Evolutionary conservation across 92 coral and sea anemone genomes (phyloP).

Genomic region (Ricordea florida): DNA sequence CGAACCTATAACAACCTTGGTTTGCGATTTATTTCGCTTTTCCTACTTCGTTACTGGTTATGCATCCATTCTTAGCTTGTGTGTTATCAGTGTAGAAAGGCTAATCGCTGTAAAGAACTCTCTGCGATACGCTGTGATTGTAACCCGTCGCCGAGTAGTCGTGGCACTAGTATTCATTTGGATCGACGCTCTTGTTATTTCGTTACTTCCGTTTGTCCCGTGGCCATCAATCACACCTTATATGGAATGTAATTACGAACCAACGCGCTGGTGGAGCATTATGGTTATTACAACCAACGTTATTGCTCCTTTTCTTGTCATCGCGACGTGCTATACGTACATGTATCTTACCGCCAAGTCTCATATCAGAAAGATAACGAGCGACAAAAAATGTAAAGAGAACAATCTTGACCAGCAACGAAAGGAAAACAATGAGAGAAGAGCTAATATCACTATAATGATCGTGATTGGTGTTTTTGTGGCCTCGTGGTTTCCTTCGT

Average conservation of each 20-base stretch:
- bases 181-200: slow-evolving; percentile 78
- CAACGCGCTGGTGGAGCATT: slow-evolving; percentile 94
- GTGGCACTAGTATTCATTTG: slow-evolving; percentile 65
- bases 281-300: slow-evolving; percentile 91
- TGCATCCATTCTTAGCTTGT: slow-evolving; percentile 89
- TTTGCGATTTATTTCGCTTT: slow-evolving; percentile 71
- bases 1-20: slow-evolving; percentile 17
- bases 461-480: slow-evolving; percentile 88
- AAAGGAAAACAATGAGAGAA: slow-evolving; percentile 56
- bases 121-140: slow-evolving; percentile 72
- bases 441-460: slow-evolving; percentile 84
- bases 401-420: slow-evolving; percentile 1
- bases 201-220: slow-evolving; percentile 85
- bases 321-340: slow-evolving; percentile 79
- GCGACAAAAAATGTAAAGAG: slow-evolving; percentile 2
- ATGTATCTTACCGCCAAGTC: slow-evolving; percentile 74
- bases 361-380: slow-evolving; percentile 59
- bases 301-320: slow-evolving; percentile 81
- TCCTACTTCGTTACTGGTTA: slow-evolving; percentile 95
- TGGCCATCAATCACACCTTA: slow-evolving; percentile 52
- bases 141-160: slow-evolving; percentile 65
- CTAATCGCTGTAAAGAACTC: slow-evolving; percentile 86
- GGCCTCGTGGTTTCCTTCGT: slow-evolving; percentile 91
- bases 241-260: slow-evolving; percentile 73
- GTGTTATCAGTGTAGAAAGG: slow-evolving; percentile 91